A percentile compares a stretch with the other conserved stretches of the same genome.
These are phyloP conservation scores for Canis aureus DNA, from an alignment of 2,113 vertebrate species.

Conservation along the genomic window DNA sequence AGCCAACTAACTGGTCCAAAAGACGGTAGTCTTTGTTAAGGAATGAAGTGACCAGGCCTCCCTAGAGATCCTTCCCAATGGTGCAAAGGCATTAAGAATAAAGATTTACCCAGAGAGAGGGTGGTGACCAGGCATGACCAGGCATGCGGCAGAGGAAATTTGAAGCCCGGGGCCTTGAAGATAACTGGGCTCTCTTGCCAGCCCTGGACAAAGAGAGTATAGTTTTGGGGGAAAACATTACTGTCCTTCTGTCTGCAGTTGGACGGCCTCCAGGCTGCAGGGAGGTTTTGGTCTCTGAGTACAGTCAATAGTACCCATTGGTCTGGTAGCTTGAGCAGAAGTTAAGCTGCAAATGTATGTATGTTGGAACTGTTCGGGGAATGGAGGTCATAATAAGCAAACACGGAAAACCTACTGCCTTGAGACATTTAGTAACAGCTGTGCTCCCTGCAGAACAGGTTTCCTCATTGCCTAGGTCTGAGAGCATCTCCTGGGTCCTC, in stretches of 20 bases:
- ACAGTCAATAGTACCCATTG: not conserved
- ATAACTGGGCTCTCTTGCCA: constrained; percentile 15
- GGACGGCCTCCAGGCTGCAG: not conserved
- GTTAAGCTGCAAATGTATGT: not conserved
- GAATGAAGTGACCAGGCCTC: not conserved
- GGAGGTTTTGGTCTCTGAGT: not conserved
- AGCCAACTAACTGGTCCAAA: not conserved
- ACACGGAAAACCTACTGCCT: constrained; percentile 23
- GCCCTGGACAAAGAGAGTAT: constrained; percentile 22
- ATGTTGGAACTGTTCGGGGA: not conserved
- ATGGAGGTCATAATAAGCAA: not conserved
- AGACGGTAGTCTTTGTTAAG: constrained; percentile 10
- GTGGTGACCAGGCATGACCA: not conserved
- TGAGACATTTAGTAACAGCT: constrained; percentile 32
- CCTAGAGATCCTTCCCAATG: not conserved
- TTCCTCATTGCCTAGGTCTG: constrained; percentile 15
- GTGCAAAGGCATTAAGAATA: constrained; percentile 29
- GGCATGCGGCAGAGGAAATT: constrained; percentile 24
- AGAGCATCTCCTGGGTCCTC: constrained; percentile 34
- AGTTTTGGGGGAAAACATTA: constrained; percentile 14
- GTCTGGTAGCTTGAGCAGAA: constrained; percentile 18
- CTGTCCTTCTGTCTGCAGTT: not conserved
- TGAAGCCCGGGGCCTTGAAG: constrained; percentile 21
- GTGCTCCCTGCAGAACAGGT: not conserved
- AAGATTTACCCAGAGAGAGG: constrained; percentile 29